Conservation (phyloP, 64 coral and sea anemone species). For the Montipora sp. region DNA sequence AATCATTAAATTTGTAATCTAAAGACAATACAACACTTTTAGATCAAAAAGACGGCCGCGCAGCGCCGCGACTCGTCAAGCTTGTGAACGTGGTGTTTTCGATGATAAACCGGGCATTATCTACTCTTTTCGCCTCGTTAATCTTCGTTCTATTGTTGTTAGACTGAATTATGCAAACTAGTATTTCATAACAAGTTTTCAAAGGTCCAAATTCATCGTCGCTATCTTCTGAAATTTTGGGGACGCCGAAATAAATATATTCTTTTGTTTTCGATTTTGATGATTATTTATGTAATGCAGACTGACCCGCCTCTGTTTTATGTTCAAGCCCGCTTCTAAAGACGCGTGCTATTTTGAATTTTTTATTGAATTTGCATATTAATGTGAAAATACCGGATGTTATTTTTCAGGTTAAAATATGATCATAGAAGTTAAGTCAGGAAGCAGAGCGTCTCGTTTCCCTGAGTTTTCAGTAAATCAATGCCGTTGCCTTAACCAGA, state of each 20-base stretch:
- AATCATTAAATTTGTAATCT: constrained; percentile 12
- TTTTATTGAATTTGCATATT: too few relatives aligned
- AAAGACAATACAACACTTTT: background rate
- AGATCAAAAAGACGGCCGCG: constrained; percentile 2
- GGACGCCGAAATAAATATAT: background rate
- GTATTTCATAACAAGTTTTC: background rate
- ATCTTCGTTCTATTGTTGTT: constrained; percentile 37
- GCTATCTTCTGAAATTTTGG: constrained; percentile 23
- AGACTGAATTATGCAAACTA: background rate
- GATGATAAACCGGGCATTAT: constrained; percentile 10
- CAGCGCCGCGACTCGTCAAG: background rate
- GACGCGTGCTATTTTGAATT: background rate
- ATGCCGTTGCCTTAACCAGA: too few relatives aligned
- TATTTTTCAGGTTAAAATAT: too few relatives aligned
- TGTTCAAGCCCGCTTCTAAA: background rate
- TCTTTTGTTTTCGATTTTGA: constrained; percentile 1
- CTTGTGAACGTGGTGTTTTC: background rate
- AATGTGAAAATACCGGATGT: too few relatives aligned
- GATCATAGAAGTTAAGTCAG: too few relatives aligned
- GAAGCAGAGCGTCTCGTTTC: too few relatives aligned
- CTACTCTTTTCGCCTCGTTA: constrained; percentile 12
- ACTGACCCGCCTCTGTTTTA: background rate
- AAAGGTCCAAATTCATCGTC: constrained; percentile 7
- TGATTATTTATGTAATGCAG: background rate
- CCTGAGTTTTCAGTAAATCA: too few relatives aligned